Evolutionary conservation across 2,113 vertebrate genomes (phyloP).

Genomic region (Carassius gibelio): DNA sequence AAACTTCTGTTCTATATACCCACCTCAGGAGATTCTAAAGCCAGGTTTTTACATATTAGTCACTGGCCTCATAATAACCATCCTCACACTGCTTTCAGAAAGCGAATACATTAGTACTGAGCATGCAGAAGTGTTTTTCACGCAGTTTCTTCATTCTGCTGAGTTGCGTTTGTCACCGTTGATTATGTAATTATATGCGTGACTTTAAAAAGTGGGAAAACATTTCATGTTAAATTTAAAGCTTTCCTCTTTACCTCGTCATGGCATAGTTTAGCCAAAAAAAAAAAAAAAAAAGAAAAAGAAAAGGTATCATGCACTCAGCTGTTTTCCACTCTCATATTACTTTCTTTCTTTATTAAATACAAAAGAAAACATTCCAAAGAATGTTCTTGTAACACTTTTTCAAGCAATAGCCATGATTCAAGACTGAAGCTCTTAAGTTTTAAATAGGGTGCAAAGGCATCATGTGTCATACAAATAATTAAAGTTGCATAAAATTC

Average conservation of each 20-base stretch:
- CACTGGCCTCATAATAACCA: not conserved
- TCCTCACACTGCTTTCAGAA: not conserved
- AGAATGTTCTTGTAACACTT: not conserved
- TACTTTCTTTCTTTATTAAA: not conserved
- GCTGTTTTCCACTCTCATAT: not conserved
- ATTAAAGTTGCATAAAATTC: not conserved
- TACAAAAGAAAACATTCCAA: not conserved
- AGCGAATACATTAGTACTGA: not conserved
- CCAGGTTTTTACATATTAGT: not conserved
- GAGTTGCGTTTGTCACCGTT: not conserved
- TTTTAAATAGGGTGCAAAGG: not conserved
- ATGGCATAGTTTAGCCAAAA: not conserved
- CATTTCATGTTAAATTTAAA: not conserved
- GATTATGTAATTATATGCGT: conserved; percentile 1
- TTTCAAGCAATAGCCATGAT: not conserved
- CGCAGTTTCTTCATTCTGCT: not conserved
- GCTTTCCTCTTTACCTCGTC: not conserved
- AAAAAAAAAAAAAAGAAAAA: not conserved
- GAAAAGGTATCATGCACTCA: not conserved
- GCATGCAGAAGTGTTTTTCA: not conserved
- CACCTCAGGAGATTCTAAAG: conserved; percentile 25
- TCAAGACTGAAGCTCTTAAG: too few species aligned
- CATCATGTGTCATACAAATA: not conserved
- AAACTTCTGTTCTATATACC: conserved; percentile 19
- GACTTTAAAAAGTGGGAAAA: not conserved